Evolutionary conservation across 1,140 invertebrate species (phyloP).

Genomic region (Drosophila obscura): DNA sequence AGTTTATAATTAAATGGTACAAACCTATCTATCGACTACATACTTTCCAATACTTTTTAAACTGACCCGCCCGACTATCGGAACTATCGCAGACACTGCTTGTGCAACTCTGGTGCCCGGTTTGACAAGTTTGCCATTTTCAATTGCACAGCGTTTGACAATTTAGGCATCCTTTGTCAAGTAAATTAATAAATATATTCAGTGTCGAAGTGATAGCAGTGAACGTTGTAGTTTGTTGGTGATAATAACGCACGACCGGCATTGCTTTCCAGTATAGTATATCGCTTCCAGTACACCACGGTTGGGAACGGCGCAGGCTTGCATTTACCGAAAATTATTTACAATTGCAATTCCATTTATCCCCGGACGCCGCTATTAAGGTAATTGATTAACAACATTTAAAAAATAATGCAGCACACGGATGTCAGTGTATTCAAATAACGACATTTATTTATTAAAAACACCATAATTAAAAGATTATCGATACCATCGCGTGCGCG

Average conservation of each 20-base stretch:
- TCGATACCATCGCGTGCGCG: slow-evolving; percentile 45
- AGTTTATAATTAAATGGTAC: too few relatives aligned
- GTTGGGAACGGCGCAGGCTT: slow-evolving; percentile 16
- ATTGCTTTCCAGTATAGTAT: slow-evolving; percentile 6
- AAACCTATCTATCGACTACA: background rate
- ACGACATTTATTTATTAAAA: too few relatives aligned
- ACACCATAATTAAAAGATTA: background rate
- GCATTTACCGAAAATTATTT: slow-evolving; percentile 11
- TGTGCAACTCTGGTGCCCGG: background rate
- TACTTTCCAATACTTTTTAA: background rate
- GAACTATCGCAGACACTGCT: too few relatives aligned
- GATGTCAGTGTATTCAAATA: too few relatives aligned
- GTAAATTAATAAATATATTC: too few relatives aligned
- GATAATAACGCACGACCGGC: slow-evolving; percentile 29
- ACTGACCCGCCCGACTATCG: background rate
- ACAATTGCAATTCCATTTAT: background rate
- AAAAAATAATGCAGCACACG: too few relatives aligned
- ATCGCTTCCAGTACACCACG: slow-evolving; percentile 52
- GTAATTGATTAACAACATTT: too few relatives aligned
- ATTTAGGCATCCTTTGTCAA: too few relatives aligned
- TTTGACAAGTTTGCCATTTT: background rate
- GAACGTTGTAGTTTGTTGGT: background rate
- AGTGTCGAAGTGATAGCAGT: too few relatives aligned
- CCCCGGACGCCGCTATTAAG: too few relatives aligned
- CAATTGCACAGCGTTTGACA: too few relatives aligned